These are phyloP conservation scores for Polyommatus icarus DNA, from an alignment of 2,888 invertebrate genomes.

Conservation along the genomic window DNA sequence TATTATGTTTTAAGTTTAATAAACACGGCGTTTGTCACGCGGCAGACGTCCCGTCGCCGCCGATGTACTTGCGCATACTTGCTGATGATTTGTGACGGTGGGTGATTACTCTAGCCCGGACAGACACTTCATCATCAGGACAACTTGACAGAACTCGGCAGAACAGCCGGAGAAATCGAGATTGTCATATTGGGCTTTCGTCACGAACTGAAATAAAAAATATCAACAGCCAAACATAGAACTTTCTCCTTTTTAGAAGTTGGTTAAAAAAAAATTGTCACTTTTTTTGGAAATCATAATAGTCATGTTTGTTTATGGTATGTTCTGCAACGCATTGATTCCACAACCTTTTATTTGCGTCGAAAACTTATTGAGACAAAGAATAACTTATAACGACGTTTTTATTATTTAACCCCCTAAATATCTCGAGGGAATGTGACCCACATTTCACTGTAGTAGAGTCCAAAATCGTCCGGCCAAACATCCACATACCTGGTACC, in stretches of 20 bases:
- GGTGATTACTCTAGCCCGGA: neutral
- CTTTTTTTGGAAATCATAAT: neutral
- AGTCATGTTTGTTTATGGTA: neutral
- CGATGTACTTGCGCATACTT: conserved; percentile 32
- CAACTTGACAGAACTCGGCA: neutral
- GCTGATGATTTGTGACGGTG: conserved; percentile 29
- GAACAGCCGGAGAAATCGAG: neutral
- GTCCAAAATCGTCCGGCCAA: conserved; percentile 6
- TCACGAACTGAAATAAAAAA: neutral
- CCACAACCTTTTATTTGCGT: neutral
- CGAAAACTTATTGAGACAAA: conserved; percentile 21
- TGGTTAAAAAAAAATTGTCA: no score
- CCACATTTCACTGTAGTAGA: neutral
- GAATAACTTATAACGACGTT: conserved; percentile 10
- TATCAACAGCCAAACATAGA: no score
- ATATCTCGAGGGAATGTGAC: neutral
- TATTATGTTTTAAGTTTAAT: conserved; percentile 84
- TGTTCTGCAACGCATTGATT: neutral
- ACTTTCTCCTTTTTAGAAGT: no score
- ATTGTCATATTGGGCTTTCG: neutral
- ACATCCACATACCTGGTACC: conserved; percentile 33
- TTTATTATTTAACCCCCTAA: conserved; percentile 4
- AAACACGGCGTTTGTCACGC: conserved; percentile 78
- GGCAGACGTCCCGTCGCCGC: conserved; percentile 58
- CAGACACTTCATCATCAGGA: neutral